Percentiles rank a stretch among this genome's conserved stretches.
phyloP scores from a whole-genome alignment of 2,797 vertebrate species.

The Gastrophryne carolinensis region DNA sequence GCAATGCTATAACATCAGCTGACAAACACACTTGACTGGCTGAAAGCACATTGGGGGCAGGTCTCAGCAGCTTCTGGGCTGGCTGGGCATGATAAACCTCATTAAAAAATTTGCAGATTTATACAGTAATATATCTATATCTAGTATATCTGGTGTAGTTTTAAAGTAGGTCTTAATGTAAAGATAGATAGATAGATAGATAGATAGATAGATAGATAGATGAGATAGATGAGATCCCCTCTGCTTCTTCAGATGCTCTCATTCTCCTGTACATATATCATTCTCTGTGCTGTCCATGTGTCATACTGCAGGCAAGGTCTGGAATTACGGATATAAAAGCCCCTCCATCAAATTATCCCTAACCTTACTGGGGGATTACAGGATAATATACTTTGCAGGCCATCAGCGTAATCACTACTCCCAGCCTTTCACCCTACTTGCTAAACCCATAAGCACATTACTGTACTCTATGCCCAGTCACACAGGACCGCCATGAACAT shows the following conservation, averaged over 20 bases:
- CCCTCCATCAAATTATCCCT: constrained; percentile 49
- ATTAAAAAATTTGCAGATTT: too few relatives aligned
- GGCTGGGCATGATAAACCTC: too few relatives aligned
- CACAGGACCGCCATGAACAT: constrained; percentile 31
- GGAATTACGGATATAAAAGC: constrained; percentile 20
- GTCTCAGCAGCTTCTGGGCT: too few relatives aligned
- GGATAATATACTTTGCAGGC: constrained; percentile 53
- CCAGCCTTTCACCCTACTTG: constrained; percentile 40
- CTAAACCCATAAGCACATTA: constrained; percentile 51
- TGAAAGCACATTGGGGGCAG: too few relatives aligned
- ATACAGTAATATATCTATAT: too few relatives aligned
- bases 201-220: not conserved
- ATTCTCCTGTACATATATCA: not conserved
- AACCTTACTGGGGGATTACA: constrained; percentile 48
- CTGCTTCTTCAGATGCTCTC: accelerated
- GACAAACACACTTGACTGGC: too few relatives aligned
- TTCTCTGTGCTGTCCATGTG: not conserved
- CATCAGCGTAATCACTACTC: constrained; percentile 49
- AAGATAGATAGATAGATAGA: constrained; percentile 17
- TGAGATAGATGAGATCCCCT: too few relatives aligned
- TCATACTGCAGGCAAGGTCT: constrained; percentile 5
- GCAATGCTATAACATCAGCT: too few relatives aligned
- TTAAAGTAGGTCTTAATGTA: too few relatives aligned
- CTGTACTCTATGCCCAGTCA: constrained; percentile 28
- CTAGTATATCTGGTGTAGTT: too few relatives aligned